Base-by-base conservation (phyloP, 2,888 invertebrate genomes). In the Rugalucina vietnamica region DNA sequence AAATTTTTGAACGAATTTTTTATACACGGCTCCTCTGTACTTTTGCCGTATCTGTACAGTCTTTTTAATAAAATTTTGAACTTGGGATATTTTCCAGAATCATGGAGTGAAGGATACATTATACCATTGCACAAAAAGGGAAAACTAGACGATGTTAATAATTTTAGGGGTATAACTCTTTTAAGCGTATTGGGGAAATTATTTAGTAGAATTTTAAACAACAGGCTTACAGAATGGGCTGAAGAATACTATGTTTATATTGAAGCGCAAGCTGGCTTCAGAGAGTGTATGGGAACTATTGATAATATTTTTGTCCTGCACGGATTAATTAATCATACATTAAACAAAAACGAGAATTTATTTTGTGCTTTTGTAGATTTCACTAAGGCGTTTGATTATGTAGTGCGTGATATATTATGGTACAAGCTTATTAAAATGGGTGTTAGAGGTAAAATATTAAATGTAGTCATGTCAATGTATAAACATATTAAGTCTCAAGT, bases 221-320 rank as follows among this genome's bases (percentile, higher is more conserved):
- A 36, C 36, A 14, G 70, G 5, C n/a, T 70, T 8, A 3, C 1
- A 1, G 70, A 5, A 8, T 70, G 70, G 70, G 70, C 70, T 3
- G 70, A 70, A 36, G 10, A 5, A 3, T 70, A 70, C 36, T 24
- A 70, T 36, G 29, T 70, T n/a, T 70, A 70, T 36, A 37, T 70
- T 3, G 70, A 70, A 24, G 70, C 70, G 36, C 81, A 81, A 50
- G 14, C 50, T 36, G 81, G 76, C 18, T 81, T 81, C 49, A 43
- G 81, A 21, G 72, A 72, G 24, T 27, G 24, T 4, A 75, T 71
- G 37, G 69, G 69, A 18, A 77, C 80, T 27, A 75, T 36, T 12
- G 80, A 80, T 54, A 80, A 54, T 34, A 80, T 80, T 43, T 80
- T 80, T 69, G 29, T 54, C 10, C 12, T 81, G n/a, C 76, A 81